A percentile compares a stretch with the other conserved stretches of the same genome.
These are phyloP conservation scores for Orthochromis indermauri DNA, from an alignment of 2,113 vertebrate species.

Conservation along the genomic window DNA sequence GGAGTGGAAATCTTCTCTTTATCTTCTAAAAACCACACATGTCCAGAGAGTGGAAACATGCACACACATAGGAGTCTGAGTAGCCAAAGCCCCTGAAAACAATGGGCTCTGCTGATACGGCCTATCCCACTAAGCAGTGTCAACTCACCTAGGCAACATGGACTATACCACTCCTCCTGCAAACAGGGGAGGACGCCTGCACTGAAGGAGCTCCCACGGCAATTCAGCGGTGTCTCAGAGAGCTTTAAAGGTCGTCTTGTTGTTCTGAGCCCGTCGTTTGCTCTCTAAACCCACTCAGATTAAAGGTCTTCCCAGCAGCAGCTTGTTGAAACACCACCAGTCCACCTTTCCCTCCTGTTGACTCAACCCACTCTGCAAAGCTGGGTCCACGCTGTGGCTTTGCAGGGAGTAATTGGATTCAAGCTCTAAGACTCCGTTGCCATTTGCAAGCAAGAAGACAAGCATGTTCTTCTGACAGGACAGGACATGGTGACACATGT, in stretches of 20 bases:
- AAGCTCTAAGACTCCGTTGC: slow-evolving; percentile 37
- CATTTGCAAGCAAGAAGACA: slow-evolving; percentile 1
- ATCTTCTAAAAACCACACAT: slow-evolving; percentile 11
- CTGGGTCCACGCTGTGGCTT: slow-evolving; percentile 42
- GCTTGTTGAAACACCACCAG: neutral
- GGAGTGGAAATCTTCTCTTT: neutral
- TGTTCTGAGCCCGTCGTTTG: accelerated
- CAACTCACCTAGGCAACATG: slow-evolving; percentile 64
- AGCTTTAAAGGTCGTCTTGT: neutral
- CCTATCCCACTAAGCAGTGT: slow-evolving; percentile 47
- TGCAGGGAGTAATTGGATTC: slow-evolving; percentile 67
- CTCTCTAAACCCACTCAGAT: neutral
- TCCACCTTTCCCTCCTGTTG: neutral
- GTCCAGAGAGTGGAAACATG: neutral
- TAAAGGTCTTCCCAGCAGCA: accelerated
- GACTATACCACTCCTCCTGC: slow-evolving; percentile 50
- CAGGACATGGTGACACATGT: neutral
- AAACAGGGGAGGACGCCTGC: neutral
- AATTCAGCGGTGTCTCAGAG: accelerated
- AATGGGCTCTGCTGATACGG: slow-evolving; percentile 53
- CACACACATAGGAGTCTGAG: neutral
- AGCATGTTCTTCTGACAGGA: neutral
- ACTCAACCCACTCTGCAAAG: neutral
- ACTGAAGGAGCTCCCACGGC: neutral
- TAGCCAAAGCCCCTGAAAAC: slow-evolving; percentile 48